These are phyloP conservation scores for Rosalia funebris DNA, from an alignment of 2,888 invertebrate species.

Conservation along the genomic window DNA sequence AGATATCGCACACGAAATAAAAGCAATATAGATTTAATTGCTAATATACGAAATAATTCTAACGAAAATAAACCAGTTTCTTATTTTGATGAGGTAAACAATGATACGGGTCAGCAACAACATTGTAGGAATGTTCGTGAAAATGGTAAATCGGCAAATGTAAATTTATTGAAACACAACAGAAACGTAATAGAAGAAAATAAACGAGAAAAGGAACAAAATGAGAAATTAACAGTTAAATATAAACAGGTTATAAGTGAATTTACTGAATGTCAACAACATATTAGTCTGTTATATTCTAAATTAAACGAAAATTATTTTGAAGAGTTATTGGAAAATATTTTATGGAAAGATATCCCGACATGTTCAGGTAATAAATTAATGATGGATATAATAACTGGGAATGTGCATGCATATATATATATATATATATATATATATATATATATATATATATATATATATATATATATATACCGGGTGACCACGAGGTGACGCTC, in stretches of 20 bases:
- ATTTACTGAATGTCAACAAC: conserved; percentile 43
- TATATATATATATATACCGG: no score
- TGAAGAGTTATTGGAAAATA: conserved; percentile 12
- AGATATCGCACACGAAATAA: not conserved
- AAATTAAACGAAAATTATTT: conserved; percentile 25
- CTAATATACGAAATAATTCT: conserved; percentile 33
- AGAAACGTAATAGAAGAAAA: conserved; percentile 31
- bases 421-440: no score
- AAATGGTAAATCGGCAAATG: not conserved
- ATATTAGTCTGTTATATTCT: conserved; percentile 43
- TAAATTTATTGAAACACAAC: conserved; percentile 14
- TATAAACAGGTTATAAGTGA: conserved; percentile 43
- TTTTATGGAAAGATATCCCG: conserved; percentile 12
- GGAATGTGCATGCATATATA: no score
- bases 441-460: no score
- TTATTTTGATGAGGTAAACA: not conserved
- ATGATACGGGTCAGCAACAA: not conserved
- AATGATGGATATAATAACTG: no score
- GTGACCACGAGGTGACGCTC: no score
- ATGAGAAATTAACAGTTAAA: conserved; percentile 33
- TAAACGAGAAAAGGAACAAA: conserved; percentile 36
- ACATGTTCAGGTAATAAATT: conserved; percentile 18
- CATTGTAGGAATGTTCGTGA: conserved; percentile 19
- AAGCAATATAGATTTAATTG: not conserved
- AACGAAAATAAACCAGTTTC: conserved; percentile 4